Base-by-base conservation (phyloP, 2,797 vertebrate genomes). In the Gymnothorax reevesii region DNA sequence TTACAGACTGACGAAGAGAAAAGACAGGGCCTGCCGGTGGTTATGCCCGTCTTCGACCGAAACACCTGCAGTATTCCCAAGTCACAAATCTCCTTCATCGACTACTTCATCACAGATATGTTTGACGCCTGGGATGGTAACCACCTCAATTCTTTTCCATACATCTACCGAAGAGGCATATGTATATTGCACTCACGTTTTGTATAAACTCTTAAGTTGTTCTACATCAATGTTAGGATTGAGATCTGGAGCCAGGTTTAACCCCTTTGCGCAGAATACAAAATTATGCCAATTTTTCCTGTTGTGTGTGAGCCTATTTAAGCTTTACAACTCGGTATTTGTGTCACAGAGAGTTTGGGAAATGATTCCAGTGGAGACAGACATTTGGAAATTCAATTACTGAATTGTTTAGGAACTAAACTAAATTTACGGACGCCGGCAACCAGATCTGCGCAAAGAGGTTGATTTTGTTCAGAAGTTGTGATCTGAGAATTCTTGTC, bases 21-120 rank as follows among this genome's bases (percentile, higher is more conserved):
- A 92, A 95, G 94, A 86, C 97, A 96, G 94, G 95, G 95, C 87
- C 92, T 99, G 86, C 98, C 98, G 0, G 98, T 99, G 91, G 97
- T 99, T 86, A 99, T 99, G 98, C 98, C 98, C 0, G 97, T 98
- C 91, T 99, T 99, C 88, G 98, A 99, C 95, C 95, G 98, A 90
- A 97, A 97, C 90, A 98, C 97, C 54, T 99, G 98, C 95, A 99
- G 98, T 94, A 98, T 99, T 92, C 98, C 98, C 88, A 98, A 98
- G 92, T 97, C 98, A 89, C 98, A 99, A 92, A 97, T 99, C 94
- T 99, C 98, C 60, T 99, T 99, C 93, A 99, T 99, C 27, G 97
- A 99, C 94, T 99, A 99, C 95, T 99, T 99, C 95, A 97, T 99
- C 92, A 99, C 97, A 0, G 98, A 98, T 93, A 99, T 99, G 98